phyloP scores from a whole-genome alignment of 2,888 invertebrate species.

The Hirtodrosophila confusa region DNA sequence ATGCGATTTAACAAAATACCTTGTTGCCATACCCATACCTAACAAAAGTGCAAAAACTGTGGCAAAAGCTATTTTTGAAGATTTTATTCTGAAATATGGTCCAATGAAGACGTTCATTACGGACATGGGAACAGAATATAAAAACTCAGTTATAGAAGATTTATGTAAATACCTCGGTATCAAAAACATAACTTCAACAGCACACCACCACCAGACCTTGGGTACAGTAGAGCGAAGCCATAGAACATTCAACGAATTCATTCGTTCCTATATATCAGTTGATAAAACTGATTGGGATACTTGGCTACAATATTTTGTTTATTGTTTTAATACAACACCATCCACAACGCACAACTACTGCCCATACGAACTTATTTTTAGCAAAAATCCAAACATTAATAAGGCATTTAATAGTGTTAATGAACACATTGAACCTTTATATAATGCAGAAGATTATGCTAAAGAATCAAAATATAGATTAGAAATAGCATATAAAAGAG shows the following conservation, averaged over 20 bases:
- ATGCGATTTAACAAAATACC: not conserved
- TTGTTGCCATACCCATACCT: not conserved
- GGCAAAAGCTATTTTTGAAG: not conserved
- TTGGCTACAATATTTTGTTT: too few relatives aligned
- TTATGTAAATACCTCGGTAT: not conserved
- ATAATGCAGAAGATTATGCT: constrained; percentile 3
- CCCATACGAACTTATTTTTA: too few relatives aligned
- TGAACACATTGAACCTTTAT: not conserved
- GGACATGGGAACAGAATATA: constrained; percentile 2
- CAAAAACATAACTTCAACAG: not conserved
- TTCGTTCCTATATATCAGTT: not conserved
- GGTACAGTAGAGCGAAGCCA: not conserved
- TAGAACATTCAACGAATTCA: not conserved
- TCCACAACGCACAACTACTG: too few relatives aligned
- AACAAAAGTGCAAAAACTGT: not conserved
- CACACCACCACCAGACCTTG: not conserved
- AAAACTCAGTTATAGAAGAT: not conserved
- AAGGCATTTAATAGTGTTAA: constrained; percentile 5
- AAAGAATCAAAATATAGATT: constrained; percentile 2
- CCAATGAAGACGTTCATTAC: constrained; percentile 1
- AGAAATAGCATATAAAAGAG: not conserved
- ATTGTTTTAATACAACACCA: too few relatives aligned
- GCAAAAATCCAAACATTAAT: not conserved
- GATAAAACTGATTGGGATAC: constrained; percentile 1
- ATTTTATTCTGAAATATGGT: not conserved